phyloP scores from a whole-genome alignment of 2,888 invertebrate species.

The Volucella inflata region DNA sequence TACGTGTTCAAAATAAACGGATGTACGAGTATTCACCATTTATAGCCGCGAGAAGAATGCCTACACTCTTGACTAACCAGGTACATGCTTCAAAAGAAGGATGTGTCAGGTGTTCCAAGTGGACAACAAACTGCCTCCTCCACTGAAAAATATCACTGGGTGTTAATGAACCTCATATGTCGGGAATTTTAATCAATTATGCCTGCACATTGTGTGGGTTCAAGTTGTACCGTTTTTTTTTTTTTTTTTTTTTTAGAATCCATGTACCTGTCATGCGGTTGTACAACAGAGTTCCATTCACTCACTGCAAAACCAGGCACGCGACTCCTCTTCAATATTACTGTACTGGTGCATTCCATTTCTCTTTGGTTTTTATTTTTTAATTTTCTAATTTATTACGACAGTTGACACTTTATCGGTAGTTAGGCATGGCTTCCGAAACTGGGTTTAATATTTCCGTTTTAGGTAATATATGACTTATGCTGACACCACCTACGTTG shows the following conservation, averaged over 20 bases:
- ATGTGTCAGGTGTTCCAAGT: conserved; percentile 65
- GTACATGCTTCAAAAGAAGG: conserved; percentile 58
- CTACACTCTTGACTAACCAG: conserved; percentile 9
- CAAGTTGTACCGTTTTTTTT: conserved; percentile 33
- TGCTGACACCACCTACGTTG: conserved; percentile 12
- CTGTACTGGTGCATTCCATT: conserved; percentile 22
- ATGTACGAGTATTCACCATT: conserved; percentile 37
- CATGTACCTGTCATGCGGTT: conserved; percentile 43
- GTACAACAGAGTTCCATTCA: not conserved
- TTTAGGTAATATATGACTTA: conserved; percentile 42
- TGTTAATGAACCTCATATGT: conserved; percentile 69
- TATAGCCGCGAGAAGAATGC: not conserved
- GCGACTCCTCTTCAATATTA: conserved; percentile 44
- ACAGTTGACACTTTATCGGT: conserved; percentile 38
- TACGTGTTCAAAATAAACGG: conserved; percentile 68
- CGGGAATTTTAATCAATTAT: conserved; percentile 69
- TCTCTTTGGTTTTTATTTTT: conserved; percentile 1
- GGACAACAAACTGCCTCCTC: conserved; percentile 58
- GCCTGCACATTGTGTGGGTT: conserved; percentile 60
- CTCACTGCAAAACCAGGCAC: conserved; percentile 24
- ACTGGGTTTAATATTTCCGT: conserved; percentile 61
- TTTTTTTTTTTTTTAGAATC: conserved; percentile 7
- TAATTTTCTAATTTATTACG: conserved; percentile 46
- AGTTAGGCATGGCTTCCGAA: conserved; percentile 59
- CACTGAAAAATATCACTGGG: conserved; percentile 54